Percentiles rank a stretch among this genome's conserved stretches.
These are phyloP conservation scores for Meles meles DNA, from an alignment of 2,113 vertebrate genomes.

Conservation along the genomic window DNA sequence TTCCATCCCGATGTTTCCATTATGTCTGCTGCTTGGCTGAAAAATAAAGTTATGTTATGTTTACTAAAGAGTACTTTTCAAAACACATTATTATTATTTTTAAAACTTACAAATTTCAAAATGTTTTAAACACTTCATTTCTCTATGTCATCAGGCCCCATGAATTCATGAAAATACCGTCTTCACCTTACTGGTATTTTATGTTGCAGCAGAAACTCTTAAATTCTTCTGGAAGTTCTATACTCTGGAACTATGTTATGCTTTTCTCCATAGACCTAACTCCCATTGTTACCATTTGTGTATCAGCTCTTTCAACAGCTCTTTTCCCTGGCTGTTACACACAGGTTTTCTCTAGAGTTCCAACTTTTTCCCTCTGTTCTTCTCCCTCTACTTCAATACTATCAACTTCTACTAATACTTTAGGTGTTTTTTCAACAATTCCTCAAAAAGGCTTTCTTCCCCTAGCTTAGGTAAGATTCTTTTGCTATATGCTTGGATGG, in stretches of 20 bases:
- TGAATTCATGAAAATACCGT: background rate
- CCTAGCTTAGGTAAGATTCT: background rate
- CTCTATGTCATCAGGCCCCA: background rate
- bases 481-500: background rate
- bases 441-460: background rate
- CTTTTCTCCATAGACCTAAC: background rate
- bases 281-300: background rate
- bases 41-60: constrained; percentile 76
- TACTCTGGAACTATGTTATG: background rate
- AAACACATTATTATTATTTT: background rate
- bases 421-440: background rate
- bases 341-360: background rate
- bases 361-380: background rate
- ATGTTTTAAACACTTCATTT: background rate
- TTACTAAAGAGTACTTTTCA: constrained; percentile 37
- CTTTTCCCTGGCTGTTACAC: background rate
- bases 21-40: constrained; percentile 95
- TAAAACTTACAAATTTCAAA: background rate
- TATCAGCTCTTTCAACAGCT: background rate
- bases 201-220: background rate
- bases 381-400: background rate
- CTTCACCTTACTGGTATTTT: constrained; percentile 33
- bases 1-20: constrained; percentile 99
- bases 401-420: background rate
- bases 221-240: background rate